A percentile compares a stretch with the other conserved stretches of the same genome.
These are phyloP conservation scores for Isichthys henryi DNA, from an alignment of 2,113 vertebrate genomes.

Conservation along the genomic window DNA sequence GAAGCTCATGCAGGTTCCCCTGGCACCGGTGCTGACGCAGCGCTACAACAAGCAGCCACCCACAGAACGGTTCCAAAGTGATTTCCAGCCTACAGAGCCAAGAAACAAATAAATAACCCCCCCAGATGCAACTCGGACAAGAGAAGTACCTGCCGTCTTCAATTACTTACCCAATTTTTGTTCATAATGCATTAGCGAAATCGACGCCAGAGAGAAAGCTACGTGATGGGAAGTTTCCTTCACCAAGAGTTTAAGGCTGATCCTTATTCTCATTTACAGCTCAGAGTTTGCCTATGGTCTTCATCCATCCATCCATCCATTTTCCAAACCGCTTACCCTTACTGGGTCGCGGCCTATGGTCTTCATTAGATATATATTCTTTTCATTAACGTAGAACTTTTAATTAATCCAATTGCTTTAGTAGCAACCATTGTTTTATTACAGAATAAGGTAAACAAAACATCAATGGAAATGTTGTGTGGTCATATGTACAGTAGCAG, in stretches of 20 bases:
- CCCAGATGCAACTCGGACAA: background rate
- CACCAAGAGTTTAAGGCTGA: background rate
- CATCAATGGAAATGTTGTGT: background rate
- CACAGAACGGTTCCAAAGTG: constrained; percentile 9
- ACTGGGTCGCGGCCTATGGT: no score
- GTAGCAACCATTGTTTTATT: background rate
- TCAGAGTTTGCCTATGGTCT: background rate
- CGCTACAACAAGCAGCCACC: background rate
- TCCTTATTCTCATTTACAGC: background rate
- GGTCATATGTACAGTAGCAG: background rate
- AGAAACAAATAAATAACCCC: background rate
- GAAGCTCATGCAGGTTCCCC: background rate
- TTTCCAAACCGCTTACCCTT: no score
- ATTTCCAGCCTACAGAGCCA: constrained; percentile 13
- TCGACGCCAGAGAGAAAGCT: background rate
- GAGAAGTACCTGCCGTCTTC: background rate
- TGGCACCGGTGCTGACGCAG: background rate
- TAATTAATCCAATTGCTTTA: background rate
- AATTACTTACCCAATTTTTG: background rate
- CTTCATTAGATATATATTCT: background rate
- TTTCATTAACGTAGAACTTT: background rate
- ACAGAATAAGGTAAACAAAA: background rate
- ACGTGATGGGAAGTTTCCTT: background rate
- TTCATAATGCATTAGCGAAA: background rate
- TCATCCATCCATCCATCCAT: no score